phyloP scores from a whole-genome alignment of 2,113 vertebrate species.

The Hylia prasina region DNA sequence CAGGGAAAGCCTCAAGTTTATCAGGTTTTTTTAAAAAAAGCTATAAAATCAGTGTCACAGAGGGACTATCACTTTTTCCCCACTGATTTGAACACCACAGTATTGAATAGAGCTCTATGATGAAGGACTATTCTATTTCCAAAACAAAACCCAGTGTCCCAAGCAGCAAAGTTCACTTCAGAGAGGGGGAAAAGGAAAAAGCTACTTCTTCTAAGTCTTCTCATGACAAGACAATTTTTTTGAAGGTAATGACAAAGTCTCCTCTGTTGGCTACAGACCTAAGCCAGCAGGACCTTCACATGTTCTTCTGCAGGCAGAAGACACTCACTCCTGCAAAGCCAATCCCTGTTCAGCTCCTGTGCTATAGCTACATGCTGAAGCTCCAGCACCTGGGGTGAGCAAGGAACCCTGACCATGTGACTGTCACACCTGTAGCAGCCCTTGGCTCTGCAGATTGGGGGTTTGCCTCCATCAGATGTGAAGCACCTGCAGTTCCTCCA shows the following conservation, averaged over 20 bases:
- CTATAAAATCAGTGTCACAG: rapidly evolving
- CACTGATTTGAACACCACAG: not conserved
- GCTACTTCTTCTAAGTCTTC: not conserved
- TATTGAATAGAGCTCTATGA: not conserved
- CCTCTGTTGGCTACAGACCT: not conserved
- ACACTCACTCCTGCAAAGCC: not conserved
- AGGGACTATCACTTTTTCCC: not conserved
- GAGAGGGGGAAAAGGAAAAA: not conserved
- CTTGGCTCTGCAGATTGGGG: not conserved
- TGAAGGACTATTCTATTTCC: not conserved
- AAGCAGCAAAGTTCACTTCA: not conserved
- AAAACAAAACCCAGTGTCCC: not conserved
- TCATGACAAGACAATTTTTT: not conserved
- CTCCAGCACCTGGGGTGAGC: not conserved
- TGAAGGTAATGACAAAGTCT: not conserved
- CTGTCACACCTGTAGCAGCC: not conserved
- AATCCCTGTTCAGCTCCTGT: rapidly evolving
- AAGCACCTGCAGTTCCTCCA: not conserved
- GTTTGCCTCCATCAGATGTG: not conserved
- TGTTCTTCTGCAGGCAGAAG: not conserved
- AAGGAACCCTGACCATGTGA: rapidly evolving
- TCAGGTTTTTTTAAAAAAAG: not conserved
- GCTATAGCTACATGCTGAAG: not conserved
- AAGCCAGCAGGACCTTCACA: not conserved
- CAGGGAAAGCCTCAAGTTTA: not conserved